Percentiles rank a stretch among this genome's conserved stretches.
Evolutionary conservation across 1,140 invertebrate species (phyloP).

Genomic region (Lamellibrachia luymesi): DNA sequence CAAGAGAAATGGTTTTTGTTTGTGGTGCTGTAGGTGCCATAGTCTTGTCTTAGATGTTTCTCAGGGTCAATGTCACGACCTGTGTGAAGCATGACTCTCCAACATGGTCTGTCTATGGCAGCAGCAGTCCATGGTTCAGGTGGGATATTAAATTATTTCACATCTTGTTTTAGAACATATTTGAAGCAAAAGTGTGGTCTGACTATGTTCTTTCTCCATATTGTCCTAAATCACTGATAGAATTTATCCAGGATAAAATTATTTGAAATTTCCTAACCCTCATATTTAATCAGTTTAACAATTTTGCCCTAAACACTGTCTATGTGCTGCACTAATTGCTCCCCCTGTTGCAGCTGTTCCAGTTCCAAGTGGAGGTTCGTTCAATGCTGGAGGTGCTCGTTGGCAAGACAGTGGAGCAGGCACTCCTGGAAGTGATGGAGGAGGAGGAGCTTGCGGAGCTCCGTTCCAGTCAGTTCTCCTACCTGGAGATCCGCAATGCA

Average conservation of each 20-base stretch:
- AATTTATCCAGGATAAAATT: not conserved
- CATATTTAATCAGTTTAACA: not conserved
- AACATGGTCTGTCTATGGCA: too few species aligned
- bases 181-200: not conserved
- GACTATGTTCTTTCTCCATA: not conserved
- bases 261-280: not conserved
- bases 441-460: slow-evolving; percentile 65
- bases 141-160: too few species aligned
- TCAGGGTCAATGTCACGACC: too few species aligned
- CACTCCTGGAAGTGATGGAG: slow-evolving; percentile 71
- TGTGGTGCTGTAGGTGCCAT: too few species aligned
- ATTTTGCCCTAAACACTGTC: not conserved
- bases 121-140: too few species aligned
- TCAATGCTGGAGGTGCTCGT: slow-evolving; percentile 84
- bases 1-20: too few species aligned
- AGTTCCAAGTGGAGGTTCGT: slow-evolving; percentile 85
- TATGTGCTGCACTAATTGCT: not conserved
- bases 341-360: slow-evolving; percentile 57
- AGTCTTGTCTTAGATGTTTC: too few species aligned
- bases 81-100: too few species aligned
- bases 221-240: not conserved
- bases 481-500: slow-evolving; percentile 71
- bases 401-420: slow-evolving; percentile 83
- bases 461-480: slow-evolving; percentile 74
- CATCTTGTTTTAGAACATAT: too few species aligned